Percentiles rank a stretch among this genome's conserved stretches.
Conservation (phyloP, 2,888 invertebrate genomes). For the Lasioglossum morio region DNA sequence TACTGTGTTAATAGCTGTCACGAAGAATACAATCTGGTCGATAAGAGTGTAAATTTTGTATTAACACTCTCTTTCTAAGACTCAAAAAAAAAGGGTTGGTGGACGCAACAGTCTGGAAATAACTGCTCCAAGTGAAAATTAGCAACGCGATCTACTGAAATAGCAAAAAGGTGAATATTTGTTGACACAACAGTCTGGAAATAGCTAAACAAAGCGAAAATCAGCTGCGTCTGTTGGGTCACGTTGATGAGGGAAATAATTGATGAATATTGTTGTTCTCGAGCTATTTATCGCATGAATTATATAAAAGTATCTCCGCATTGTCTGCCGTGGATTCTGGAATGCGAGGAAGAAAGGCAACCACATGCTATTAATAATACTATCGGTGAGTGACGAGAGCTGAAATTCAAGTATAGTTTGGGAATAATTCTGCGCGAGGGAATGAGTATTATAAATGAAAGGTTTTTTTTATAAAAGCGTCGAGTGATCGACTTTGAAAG, state of each 20-base stretch:
- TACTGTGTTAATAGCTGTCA: not conserved
- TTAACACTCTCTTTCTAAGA: not conserved
- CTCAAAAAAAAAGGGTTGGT: not conserved
- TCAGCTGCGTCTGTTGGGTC: not conserved
- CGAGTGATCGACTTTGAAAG: slow-evolving; percentile 1
- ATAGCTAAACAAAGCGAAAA: not conserved
- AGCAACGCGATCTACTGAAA: not conserved
- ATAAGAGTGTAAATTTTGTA: not conserved
- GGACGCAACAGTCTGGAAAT: not conserved
- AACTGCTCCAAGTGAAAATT: not conserved
- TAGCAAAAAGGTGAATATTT: not conserved
- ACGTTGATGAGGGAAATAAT: not conserved
- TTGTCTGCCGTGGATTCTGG: not conserved
- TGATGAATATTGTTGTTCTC: not conserved
- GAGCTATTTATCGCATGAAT: not conserved
- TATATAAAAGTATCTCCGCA: not conserved
- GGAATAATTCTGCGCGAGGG: not conserved
- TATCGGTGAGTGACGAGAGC: not conserved
- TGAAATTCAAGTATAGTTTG: not conserved
- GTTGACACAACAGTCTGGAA: not conserved
- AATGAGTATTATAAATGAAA: not conserved
- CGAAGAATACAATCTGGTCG: not conserved
- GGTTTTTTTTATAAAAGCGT: not conserved
- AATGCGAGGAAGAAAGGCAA: not conserved
- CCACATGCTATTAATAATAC: not conserved